Evolutionary conservation across 2,888 invertebrate species (phyloP), one percentile per base, ranked within the genome.

Genomic region (Schrankia costaestrigalis): DNA sequence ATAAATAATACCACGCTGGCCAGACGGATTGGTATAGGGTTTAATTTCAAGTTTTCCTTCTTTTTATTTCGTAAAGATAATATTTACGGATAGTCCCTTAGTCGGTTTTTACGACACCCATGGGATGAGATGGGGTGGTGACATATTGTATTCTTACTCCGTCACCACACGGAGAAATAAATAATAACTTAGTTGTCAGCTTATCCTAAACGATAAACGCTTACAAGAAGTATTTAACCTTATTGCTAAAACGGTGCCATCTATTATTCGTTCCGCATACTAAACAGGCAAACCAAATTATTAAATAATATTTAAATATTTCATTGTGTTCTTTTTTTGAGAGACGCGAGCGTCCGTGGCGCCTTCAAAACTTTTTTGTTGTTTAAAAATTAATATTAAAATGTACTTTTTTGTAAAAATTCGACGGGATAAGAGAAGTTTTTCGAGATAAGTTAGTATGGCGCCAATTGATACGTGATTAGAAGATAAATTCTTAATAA

Each of bases 361-460:
- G 48, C 54, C 52, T 32, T 8, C 36, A 4, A 6, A 26, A 37
- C 55, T 56, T 62, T 66, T 68, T 48, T 51, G n/a, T n/a, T n/a
- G n/a, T 44, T 14, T 26, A 32, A 43, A 50, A 50, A 61, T 60
- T 56, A 66, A 66, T 68, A 61, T 72, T 72, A 58, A 73, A 59
- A 57, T 50, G 49, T 60, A 39, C 45, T 48, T 67, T 64, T 68
- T 61, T 65, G 28, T 52, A 11, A 46, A 56, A 74, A 66, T 78
- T 76, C 76, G 71, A 50, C 69, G 71, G 78, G 72, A 68, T 70
- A 52, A 21, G 26, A 36, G 41, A 55, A 68, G 72, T 70, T 66
- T 55, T 53, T 56, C 46, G 31, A 32, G 42, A 31, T 44, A 46
- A 53, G 49, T 41, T 35, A 48, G 43, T 34, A 32, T 71, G 78